phyloP scores from a whole-genome alignment of 2,888 invertebrate species.

The Lasiommata megera region DNA sequence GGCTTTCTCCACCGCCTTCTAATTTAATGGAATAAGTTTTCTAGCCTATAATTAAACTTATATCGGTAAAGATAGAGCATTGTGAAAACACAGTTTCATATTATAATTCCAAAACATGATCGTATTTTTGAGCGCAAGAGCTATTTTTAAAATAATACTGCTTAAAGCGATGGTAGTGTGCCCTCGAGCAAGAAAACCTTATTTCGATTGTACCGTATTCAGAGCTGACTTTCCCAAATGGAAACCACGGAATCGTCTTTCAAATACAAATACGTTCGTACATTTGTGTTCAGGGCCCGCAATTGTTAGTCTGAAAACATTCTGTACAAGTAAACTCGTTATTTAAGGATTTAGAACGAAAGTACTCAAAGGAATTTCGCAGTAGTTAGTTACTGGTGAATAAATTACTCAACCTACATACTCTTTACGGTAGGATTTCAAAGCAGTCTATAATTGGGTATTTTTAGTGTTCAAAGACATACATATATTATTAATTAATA shows the following conservation, averaged over 20 bases:
- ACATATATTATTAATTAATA: too few relatives aligned
- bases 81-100: too few relatives aligned
- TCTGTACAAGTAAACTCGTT: background rate
- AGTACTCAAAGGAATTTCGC: background rate
- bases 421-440: background rate
- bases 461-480: too few relatives aligned
- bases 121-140: too few relatives aligned
- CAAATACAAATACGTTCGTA: background rate
- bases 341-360: constrained; percentile 2
- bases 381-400: background rate
- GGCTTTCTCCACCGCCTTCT: too few relatives aligned
- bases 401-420: background rate
- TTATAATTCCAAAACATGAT: too few relatives aligned
- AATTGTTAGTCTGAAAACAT: background rate
- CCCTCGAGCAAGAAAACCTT: background rate
- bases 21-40: too few relatives aligned
- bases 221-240: background rate
- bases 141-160: too few relatives aligned
- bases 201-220: background rate
- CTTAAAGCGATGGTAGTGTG: too few relatives aligned
- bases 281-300: background rate
- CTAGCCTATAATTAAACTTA: too few relatives aligned
- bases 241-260: background rate
- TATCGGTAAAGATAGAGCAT: too few relatives aligned
- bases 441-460: background rate